These are phyloP conservation scores for Xestia sexstrigata DNA, from an alignment of 2,888 invertebrate genomes.

Conservation along the genomic window DNA sequence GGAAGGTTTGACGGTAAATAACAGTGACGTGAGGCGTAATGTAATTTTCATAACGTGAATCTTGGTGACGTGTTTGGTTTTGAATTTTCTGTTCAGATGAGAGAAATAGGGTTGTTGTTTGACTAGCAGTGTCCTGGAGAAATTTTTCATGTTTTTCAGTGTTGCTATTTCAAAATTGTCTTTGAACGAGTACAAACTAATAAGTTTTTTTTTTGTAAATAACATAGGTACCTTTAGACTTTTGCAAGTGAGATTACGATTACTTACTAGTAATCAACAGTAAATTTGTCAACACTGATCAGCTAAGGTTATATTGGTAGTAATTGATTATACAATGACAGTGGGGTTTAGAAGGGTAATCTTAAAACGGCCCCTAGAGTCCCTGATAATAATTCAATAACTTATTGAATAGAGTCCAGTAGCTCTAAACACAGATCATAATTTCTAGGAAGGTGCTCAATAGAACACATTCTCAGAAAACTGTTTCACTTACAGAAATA, in stretches of 20 bases:
- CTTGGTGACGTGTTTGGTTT: constrained; percentile 36
- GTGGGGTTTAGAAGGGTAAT: not conserved
- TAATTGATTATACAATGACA: constrained; percentile 1
- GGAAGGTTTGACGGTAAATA: constrained; percentile 58
- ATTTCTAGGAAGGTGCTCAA: not conserved
- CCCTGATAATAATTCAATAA: not conserved
- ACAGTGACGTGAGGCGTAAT: constrained; percentile 43
- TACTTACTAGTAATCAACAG: not conserved
- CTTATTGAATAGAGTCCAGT: not conserved
- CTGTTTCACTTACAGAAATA: not conserved
- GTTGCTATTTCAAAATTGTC: not conserved
- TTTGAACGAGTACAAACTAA: not conserved
- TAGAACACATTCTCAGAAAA: constrained; percentile 11
- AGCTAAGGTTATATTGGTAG: not conserved
- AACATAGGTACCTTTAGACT: not conserved
- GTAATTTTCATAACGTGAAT: constrained; percentile 54
- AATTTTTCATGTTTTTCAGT: not conserved
- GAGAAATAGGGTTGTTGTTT: not conserved
- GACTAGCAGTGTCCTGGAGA: too few relatives aligned
- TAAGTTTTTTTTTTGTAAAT: not conserved
- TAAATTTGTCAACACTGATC: not conserved
- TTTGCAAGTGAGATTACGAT: too few relatives aligned
- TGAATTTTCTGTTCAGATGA: constrained; percentile 28
- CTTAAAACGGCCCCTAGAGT: not conserved
- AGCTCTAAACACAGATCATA: not conserved